Base-by-base conservation (phyloP, 1,140 invertebrate genomes). In the Pectinophora gossypiella region DNA sequence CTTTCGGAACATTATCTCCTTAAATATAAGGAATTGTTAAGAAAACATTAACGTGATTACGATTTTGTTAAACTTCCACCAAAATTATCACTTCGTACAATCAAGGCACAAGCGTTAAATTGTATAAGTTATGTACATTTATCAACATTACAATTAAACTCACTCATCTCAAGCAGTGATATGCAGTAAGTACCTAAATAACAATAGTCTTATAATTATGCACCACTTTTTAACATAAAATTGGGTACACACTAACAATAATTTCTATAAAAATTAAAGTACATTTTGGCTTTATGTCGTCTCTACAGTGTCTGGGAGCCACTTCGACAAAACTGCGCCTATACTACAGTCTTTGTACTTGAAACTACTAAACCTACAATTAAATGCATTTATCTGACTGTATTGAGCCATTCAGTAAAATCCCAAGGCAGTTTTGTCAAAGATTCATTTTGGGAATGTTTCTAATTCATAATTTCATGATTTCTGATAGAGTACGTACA, bases 41-140 rank as follows among this genome's bases (percentile, higher is more conserved):
- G n/a, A 27, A 27, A 5, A 27, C 23, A 40, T 18, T 3, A 40
- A 6, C 1, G 7, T 16, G 10, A 40, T 40, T 18, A 15, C 36
- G 36, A 40, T 40, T 40, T 32, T 13, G 36, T 13, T 40, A 40
- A 40, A 40, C 36, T 15, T 15, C 16, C 16, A 18, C 16, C 15
- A 6, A 6, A 27, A 27, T n/a, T n/a, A 74, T 72, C 68, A 79
- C 64, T 76, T 68, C 51, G 68, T 64, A 72, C 57, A 67, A n/a
- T 56, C 79, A 84, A 84, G 77, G 80, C 80, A 84, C 77, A 69
- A 71, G 68, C n/a, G n/a, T n/a, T n/a, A n/a, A n/a, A n/a, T n/a
- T n/a, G n/a, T 57, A 72, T 75, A 27, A 27, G 5, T 27, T 6
- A 27, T 27, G 23, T 27, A 27, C 23, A 27, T 6, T 27, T 27